Base-by-base conservation (phyloP, 2,888 invertebrate genomes). In the Erebia palarica region DNA sequence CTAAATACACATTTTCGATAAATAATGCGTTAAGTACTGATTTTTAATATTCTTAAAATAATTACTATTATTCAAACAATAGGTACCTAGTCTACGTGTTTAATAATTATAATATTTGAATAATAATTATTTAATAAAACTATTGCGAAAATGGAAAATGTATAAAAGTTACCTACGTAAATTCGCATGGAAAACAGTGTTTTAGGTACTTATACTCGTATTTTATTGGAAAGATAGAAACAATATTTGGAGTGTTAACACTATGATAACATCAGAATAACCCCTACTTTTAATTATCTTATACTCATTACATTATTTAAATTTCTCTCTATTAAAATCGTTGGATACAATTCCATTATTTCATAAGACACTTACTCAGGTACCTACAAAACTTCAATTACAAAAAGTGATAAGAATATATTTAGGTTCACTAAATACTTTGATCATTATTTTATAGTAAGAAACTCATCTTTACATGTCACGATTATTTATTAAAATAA, bases 291-390 rank as follows among this genome's bases (percentile, higher is more conserved):
- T 49, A 1, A 16, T 9, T 53, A 18, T 47, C 10, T 18, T 55
- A 18, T 18, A 18, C 8, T 51, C 7, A 51, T 51, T n/a, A n/a
- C 1, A n/a, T 3, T 10, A 53, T 16, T n/a, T n/a, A 16, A n/a
- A 53, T 16, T 53, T 53, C 53, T 55, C 55, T 55, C 55, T 55
- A 18, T 16, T 55, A 55, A 18, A 55, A 55, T 55, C 55, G 55
- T 55, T 55, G 55, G 10, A 55, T 55, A 16, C 55, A 55, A 55
- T 55, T 55, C 18, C 10, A 55, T 55, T 55, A 16, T 16, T 51
- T 51, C 51, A n/a, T 53, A 53, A 53, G 53, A 16, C 53, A 53
- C 9, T 18, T 47, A 11, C 11, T 44, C 36, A 36, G 36, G 36
- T 36, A 36, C 36, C 36, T 36, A 36, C 5, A 36, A 36, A 36